Base-by-base conservation (phyloP, 2,888 invertebrate genomes). In the Dione juno region DNA sequence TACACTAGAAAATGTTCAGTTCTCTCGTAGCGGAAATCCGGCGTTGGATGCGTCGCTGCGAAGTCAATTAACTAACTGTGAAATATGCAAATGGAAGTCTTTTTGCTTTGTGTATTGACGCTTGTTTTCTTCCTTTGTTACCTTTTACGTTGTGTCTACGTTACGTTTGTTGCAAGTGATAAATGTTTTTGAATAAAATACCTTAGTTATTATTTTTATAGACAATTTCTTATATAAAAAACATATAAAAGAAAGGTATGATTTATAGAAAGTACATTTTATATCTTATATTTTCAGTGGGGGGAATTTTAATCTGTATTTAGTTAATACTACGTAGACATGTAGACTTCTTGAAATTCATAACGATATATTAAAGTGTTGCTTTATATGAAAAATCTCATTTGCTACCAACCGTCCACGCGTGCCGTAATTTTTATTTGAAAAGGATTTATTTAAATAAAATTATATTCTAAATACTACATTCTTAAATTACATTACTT, bases 41-140 rank as follows among this genome's bases (percentile, higher is more conserved):
- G 74, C 71, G 72, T 76, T 79, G 76, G 80, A 82, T 79, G 75
- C 81, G 76, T 74, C 72, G 78, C 75, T 77, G 78, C 78, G 80
- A 85, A 84, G 82, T 82, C 86, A 86, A 87, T 86, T 84, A 87
- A 83, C 80, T 80, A 80, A 81, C 82, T 84, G 87, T 86, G 84
- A 87, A 88, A 88, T 85, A 85, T 87, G 86, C 82, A 87, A 85
- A 84, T 81, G 78, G 78, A 81, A 76, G 67, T 75, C 64, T 71
- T 74, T 75, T 77, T 77, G 76, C 74, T 76, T 70, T 75, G 71
- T 75, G 71, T 72, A 73, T 74, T 69, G 72, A 71, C 75, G 73
- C 70, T 72, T 76, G 71, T 72, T 73, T 73, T 74, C 74, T 74
- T 70, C 67, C 67, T 76, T 73, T 75, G 74, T 77, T 68, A 68